Evolutionary conservation across 1,140 invertebrate genomes (phyloP), one percentile per base, ranked within the genome.

Genomic region (Penaeus chinensis): DNA sequence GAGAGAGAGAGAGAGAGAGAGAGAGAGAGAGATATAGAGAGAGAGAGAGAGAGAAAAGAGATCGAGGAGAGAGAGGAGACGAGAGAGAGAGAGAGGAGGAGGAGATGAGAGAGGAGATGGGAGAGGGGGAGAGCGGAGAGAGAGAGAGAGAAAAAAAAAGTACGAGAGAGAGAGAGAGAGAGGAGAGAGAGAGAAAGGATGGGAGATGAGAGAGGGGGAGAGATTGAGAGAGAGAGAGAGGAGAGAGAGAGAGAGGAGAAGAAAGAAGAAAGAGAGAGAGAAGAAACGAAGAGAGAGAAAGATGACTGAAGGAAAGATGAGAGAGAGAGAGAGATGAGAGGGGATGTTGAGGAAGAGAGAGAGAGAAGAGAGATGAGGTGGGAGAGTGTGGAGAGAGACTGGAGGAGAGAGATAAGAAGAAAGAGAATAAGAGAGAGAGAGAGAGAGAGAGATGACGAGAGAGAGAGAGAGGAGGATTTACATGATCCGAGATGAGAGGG

Each of bases 201-300:
- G 32, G 66, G 27, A 62, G 27, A 81, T 37, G 79, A 62, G 79
- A 37, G 19, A 63, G 61, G 27, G 32, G 18, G 79, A 37, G 63
- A 24, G n/a, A n/a, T n/a, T n/a, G 61, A 37, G 79, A 20, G 27
- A 62, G 27, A 81, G 79, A 62, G 79, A 37, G 19, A 63, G 61
- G 27, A 62, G 32, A 27, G 79, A 37, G 63, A 24, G 61, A 37
- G 79, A 20, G 27, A 62, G 27, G 54, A 42, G 54, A 42, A 78
- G 76, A 78, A 5, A 78, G 76, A 78, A 42, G 54, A 42, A 78
- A 81, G 79, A 62, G 79, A 37, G 19, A 63, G 61, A 27, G 66
- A 27, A 27, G 66, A 22, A 11, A 22, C 27, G 19, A 16, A 13
- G 32, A 27, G 79, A 37, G 63, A 24, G 61, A 37, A 61, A 20